Conservation (phyloP, 2,113 vertebrate species). For the Ursus arctos region DNA sequence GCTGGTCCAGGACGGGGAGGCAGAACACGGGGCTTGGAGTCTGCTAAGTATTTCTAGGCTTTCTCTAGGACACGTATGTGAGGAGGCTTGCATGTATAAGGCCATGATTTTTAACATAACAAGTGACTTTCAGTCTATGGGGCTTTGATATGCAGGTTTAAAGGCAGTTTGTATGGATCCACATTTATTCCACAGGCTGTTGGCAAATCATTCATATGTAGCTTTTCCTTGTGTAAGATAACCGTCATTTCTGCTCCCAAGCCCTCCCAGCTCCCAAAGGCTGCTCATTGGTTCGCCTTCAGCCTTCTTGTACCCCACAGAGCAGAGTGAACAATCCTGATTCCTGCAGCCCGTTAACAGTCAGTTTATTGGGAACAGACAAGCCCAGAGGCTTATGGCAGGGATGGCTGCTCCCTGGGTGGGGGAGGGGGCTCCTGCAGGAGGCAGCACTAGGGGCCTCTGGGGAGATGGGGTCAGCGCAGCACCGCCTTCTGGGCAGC, state of each 20-base stretch:
- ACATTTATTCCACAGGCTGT: neutral
- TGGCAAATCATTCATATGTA: neutral
- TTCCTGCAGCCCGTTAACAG: neutral
- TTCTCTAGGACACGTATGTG: neutral
- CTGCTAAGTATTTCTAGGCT: neutral
- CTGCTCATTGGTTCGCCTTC: neutral
- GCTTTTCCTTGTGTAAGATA: neutral
- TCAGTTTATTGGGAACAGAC: conserved; percentile 65
- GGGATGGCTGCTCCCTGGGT: neutral
- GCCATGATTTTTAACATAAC: neutral
- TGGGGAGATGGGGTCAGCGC: neutral
- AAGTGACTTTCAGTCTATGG: neutral
- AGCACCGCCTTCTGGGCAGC: neutral
- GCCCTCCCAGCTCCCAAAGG: neutral
- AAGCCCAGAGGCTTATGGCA: neutral
- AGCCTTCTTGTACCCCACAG: neutral
- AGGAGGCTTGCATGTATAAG: neutral
- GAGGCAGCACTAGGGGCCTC: neutral
- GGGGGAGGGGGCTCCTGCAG: neutral
- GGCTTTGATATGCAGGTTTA: neutral
- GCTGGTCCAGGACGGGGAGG: neutral
- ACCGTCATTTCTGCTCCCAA: neutral
- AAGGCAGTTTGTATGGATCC: neutral
- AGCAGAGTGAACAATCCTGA: neutral
- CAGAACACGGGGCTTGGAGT: neutral